A percentile compares a stretch with the other conserved stretches of the same genome.
These are phyloP conservation scores for Brachionus asplanchnoidis DNA, from an alignment of 1,140 invertebrate species.

Conservation along the genomic window DNA sequence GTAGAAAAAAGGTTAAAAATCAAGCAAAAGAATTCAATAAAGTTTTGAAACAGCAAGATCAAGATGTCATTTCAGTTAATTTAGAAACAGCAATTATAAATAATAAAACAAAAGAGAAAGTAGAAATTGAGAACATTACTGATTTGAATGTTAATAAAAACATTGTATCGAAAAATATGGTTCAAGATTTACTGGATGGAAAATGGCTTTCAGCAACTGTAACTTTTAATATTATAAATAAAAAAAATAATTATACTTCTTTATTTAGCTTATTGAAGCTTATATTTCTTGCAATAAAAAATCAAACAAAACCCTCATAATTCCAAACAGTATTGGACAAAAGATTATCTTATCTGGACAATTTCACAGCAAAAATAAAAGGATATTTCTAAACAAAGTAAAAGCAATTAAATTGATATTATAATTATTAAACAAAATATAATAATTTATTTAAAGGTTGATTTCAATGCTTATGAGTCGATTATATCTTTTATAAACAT, in stretches of 20 bases:
- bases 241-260: not conserved
- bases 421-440: not conserved
- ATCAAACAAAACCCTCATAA: not conserved
- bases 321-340: slow-evolving; percentile 27
- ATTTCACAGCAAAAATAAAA: slow-evolving; percentile 10
- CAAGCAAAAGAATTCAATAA: not conserved
- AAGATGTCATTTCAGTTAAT: not conserved
- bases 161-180: slow-evolving; percentile 13
- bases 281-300: slow-evolving; percentile 19
- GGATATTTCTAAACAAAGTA: slow-evolving; percentile 27
- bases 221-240: not conserved
- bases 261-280: slow-evolving; percentile 18
- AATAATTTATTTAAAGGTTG: not conserved
- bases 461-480: slow-evolving; percentile 15
- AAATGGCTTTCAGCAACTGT: slow-evolving; percentile 23
- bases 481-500: slow-evolving; percentile 17
- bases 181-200: slow-evolving; percentile 17
- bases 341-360: slow-evolving; percentile 25
- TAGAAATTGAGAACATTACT: not conserved
- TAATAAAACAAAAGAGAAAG: not conserved
- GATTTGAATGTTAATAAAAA: slow-evolving; percentile 1
- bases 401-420: not conserved
- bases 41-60: not conserved
- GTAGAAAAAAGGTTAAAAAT: not conserved
- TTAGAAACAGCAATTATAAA: not conserved